Conservation (phyloP, 2,113 vertebrate species). For the Microtus montanus region DNA sequence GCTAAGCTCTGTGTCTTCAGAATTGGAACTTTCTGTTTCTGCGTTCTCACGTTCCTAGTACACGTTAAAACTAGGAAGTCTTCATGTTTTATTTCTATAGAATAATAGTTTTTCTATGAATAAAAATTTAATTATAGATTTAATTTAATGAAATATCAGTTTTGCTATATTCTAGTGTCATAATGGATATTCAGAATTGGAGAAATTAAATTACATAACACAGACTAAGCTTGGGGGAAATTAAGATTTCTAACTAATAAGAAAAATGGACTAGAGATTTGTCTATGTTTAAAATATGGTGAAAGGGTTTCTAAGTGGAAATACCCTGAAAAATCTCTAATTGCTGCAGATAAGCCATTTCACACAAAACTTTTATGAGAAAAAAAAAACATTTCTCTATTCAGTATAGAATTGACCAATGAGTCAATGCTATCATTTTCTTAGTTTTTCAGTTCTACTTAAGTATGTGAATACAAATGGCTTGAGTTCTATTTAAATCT, state of each 20-base stretch:
- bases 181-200: not conserved
- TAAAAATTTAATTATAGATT: slow-evolving; percentile 1
- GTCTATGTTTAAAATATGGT: slow-evolving; percentile 1
- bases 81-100: slow-evolving; percentile 2
- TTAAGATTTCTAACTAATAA: slow-evolving; percentile 4
- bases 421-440: not conserved
- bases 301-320: not conserved
- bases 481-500: not conserved
- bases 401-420: not conserved
- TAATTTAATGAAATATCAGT: slow-evolving; percentile 24
- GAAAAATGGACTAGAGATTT: not conserved
- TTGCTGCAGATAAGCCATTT: slow-evolving; percentile 18
- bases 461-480: not conserved
- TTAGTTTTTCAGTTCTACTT: slow-evolving; percentile 19
- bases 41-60: not conserved
- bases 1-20: not conserved
- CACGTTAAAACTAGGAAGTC: not conserved
- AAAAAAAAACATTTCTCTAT: slow-evolving; percentile 3
- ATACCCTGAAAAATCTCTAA: slow-evolving; percentile 13
- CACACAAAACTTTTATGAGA: not conserved
- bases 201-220: not conserved
- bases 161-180: not conserved
- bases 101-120: not conserved
- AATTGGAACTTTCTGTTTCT: not conserved
- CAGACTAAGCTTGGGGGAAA: not conserved